Evolutionary conservation across 2,888 invertebrate species (phyloP), one percentile per base, ranked within the genome.

Genomic region (Torymus auratus): DNA sequence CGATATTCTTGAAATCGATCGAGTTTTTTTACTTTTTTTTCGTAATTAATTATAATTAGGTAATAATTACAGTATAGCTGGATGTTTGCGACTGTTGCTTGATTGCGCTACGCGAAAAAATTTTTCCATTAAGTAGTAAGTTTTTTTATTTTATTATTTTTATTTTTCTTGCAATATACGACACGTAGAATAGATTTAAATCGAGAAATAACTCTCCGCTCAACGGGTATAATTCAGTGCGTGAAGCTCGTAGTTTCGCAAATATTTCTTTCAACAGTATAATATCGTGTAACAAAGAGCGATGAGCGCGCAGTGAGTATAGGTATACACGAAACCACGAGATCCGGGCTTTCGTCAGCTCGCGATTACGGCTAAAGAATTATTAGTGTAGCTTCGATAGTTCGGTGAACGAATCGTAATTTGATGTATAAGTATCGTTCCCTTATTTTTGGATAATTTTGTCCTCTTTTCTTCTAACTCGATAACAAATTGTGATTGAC

Each of bases 81-180:
- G 79, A 84, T 85, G 53, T 83, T 85, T 86, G 83, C 84, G 82
- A 84, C 84, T 85, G 84, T 83, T 83, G 85, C 85, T 41, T 88
- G 87, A 88, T 88, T 88, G 87, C 88, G 83, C 87, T 88, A 87
- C 86, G 88, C 87, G 83, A 87, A 84, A 83, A 74, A 84, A 84
- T 83, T 83, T 50, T 62, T 61, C 60, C 61, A 85, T 85, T 86
- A 83, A 85, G 76, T 84, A 84, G 81, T 85, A 84, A 84, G 71
- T 84, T 83, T 83, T 70, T 65, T 71, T 69, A 52, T 73, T 62
- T 20, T 20, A 20, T 61, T 60, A 28, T 28, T 70, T 64, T 2
- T 41, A 50, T 70, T 55, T 56, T n/a, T 13, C 14, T 65, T 64
- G 74, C 41, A 41, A 41, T 41, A 53, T 74, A 85, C 84, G 84